Percentiles rank a stretch among this genome's conserved stretches.
Evolutionary conservation across 2,888 invertebrate species (phyloP).

Genomic region (Seira ritae): DNA sequence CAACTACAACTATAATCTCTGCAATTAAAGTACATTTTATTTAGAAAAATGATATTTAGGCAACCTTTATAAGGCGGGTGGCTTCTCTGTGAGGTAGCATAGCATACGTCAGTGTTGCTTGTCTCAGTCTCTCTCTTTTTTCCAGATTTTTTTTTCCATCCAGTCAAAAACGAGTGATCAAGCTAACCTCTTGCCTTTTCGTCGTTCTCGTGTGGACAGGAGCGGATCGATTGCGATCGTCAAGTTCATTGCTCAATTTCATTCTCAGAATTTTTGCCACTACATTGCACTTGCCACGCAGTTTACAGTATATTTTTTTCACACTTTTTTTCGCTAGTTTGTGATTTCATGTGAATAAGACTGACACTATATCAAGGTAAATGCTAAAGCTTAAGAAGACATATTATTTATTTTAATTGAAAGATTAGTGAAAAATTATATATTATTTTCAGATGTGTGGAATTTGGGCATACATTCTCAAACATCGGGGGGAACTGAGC

Average conservation of each 20-base stretch:
- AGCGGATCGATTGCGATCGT: slow-evolving; percentile 16
- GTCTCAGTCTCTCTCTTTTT: too few species aligned
- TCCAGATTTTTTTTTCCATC: slow-evolving; percentile 13
- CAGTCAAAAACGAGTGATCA: slow-evolving; percentile 36
- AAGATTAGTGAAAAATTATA: too few species aligned
- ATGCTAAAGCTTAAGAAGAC: background rate
- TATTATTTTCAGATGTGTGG: slow-evolving; percentile 63
- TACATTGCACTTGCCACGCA: background rate
- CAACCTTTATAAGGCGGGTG: too few species aligned
- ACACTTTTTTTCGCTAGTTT: background rate
- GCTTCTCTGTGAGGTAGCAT: too few species aligned
- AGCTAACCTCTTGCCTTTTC: slow-evolving; percentile 22
- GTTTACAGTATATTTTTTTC: background rate
- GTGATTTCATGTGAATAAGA: background rate
- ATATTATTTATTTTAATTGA: too few species aligned
- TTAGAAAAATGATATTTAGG: too few species aligned
- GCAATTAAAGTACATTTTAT: too few species aligned
- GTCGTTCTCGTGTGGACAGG: slow-evolving; percentile 33
- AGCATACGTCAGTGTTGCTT: too few species aligned
- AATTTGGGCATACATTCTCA: slow-evolving; percentile 69
- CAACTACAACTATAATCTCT: too few species aligned
- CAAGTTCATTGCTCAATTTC: slow-evolving; percentile 36
- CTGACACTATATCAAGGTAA: background rate
- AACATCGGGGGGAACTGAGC: slow-evolving; percentile 57
- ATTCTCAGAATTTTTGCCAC: background rate